A percentile compares a stretch with the other conserved stretches of the same genome.
These are phyloP conservation scores for Tiaroga cobitis DNA, from an alignment of 2,797 vertebrate species.

Conservation along the genomic window DNA sequence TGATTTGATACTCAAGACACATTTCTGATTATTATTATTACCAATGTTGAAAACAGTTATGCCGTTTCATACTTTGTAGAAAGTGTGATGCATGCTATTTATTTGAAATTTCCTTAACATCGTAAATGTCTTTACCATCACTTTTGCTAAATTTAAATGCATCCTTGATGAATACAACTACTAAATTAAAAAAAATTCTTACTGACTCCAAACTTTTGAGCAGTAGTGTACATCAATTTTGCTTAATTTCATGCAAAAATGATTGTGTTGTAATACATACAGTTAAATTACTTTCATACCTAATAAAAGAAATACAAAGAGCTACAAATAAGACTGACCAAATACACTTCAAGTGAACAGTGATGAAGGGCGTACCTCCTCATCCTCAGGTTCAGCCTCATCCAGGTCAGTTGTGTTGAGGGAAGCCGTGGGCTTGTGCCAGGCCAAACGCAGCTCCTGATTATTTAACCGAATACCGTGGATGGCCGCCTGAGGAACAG, in stretches of 20 bases:
- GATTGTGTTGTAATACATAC: not conserved
- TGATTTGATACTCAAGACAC: not conserved
- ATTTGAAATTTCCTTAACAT: not conserved
- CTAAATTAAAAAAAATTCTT: not conserved
- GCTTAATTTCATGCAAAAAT: not conserved
- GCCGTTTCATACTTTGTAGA: not conserved
- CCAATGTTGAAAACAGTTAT: not conserved
- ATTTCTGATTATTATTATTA: not conserved
- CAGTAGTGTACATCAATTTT: not conserved
- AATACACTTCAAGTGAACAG: not conserved
- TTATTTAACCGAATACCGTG: slow-evolving; percentile 91
- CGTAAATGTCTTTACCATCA: not conserved
- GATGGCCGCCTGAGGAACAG: slow-evolving; percentile 86
- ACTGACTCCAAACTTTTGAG: not conserved
- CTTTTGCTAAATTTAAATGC: not conserved
- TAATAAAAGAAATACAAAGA: slow-evolving; percentile 10
- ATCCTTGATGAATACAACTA: not conserved
- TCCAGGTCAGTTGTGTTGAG: slow-evolving; percentile 82
- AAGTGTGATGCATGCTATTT: not conserved
- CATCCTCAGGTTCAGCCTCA: slow-evolving; percentile 90
- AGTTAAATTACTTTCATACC: not conserved
- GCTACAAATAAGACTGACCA: not conserved
- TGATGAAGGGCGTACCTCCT: slow-evolving; percentile 84
- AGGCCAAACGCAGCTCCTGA: slow-evolving; percentile 88
- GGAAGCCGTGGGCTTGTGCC: slow-evolving; percentile 85